Percentiles rank a stretch among this genome's conserved stretches.
phyloP scores from a whole-genome alignment of 2,797 vertebrate species.

The Gambusia yucatana region DNA sequence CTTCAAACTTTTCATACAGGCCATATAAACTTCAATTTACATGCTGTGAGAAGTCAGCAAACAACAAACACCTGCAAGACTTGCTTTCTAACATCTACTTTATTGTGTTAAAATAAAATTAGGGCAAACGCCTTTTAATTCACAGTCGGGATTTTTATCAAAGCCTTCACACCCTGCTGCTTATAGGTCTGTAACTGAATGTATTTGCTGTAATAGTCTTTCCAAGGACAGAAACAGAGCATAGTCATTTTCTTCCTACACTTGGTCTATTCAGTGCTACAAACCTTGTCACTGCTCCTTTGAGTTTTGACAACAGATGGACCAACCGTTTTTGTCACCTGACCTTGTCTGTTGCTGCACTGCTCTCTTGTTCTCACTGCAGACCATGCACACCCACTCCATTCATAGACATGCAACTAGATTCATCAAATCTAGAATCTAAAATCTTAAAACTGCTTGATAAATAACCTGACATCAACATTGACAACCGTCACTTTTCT shows the following conservation, averaged over 20 bases:
- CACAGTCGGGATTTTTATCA: not conserved
- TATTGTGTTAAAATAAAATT: not conserved
- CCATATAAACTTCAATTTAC: constrained; percentile 1
- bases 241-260: constrained; percentile 15
- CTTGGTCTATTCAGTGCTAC: constrained; percentile 42
- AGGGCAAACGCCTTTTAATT: not conserved
- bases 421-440: not conserved
- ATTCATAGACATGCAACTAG: not conserved
- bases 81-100: not conserved
- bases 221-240: not conserved
- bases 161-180: not conserved
- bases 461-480: not conserved
- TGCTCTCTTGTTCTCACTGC: constrained; percentile 30
- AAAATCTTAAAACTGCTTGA: not conserved
- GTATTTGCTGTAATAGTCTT: constrained; percentile 4
- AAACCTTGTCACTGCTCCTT: constrained; percentile 64
- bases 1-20: not conserved
- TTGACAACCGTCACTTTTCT: not conserved
- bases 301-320: constrained; percentile 80
- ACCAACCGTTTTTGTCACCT: constrained; percentile 76
- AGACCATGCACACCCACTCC: constrained; percentile 1
- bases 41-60: not conserved
- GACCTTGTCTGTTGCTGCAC: constrained; percentile 54
- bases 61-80: not conserved
- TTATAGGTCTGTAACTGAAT: constrained; percentile 8